phyloP scores from a whole-genome alignment of 2,113 vertebrate species.

The Piprites chloris region DNA sequence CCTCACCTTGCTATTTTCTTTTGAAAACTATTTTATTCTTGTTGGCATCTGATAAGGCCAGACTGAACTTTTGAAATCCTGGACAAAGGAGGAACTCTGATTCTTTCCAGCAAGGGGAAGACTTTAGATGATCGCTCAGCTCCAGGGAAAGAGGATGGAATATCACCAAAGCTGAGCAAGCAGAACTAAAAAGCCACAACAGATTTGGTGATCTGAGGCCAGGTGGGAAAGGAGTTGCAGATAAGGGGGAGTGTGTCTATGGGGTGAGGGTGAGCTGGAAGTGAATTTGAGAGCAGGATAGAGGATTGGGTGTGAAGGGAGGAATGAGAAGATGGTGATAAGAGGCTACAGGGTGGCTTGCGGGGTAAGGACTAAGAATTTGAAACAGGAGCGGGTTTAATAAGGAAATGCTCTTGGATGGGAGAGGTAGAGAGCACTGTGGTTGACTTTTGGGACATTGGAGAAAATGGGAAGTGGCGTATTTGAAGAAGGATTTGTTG shows the following conservation, averaged over 20 bases:
- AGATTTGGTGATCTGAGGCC: neutral
- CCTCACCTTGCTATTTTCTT: neutral
- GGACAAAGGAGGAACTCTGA: neutral
- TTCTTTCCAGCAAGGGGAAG: neutral
- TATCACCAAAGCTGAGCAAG: neutral
- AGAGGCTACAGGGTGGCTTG: neutral
- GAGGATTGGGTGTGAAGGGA: neutral
- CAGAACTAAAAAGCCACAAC: neutral
- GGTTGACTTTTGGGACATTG: neutral
- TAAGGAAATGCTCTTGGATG: neutral
- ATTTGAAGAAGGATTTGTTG: neutral
- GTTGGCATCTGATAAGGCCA: neutral
- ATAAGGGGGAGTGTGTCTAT: neutral
- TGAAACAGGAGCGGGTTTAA: neutral
- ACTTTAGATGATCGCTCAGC: neutral
- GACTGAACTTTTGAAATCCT: neutral
- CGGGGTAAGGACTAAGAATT: neutral
- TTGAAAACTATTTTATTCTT: neutral
- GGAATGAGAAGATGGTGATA: neutral
- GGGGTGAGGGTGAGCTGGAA: neutral
- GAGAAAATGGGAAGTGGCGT: neutral
- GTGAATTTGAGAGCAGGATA: neutral
- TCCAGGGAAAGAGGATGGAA: neutral
- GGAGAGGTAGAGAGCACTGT: neutral
- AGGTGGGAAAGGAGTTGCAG: neutral